phyloP scores from a whole-genome alignment of 2,113 vertebrate species.

The Tachysurus vachellii region DNA sequence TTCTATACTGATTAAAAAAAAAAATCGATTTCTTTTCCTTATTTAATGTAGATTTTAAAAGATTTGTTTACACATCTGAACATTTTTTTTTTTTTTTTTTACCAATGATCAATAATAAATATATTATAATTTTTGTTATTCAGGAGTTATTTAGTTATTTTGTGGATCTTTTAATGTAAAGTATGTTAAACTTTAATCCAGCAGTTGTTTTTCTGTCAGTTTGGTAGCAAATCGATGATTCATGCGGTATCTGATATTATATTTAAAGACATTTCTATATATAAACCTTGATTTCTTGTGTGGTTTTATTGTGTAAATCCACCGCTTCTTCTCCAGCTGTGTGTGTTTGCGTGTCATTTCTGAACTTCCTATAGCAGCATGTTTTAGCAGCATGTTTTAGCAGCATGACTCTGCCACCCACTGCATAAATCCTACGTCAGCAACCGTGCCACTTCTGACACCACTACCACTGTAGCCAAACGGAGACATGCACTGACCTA shows the following conservation, averaged over 20 bases:
- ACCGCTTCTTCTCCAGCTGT: not conserved
- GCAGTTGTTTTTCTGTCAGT: too few species aligned
- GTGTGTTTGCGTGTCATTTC: not conserved
- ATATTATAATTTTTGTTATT: not conserved
- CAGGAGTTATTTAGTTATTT: not conserved
- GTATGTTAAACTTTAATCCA: too few species aligned
- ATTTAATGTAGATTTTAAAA: too few species aligned
- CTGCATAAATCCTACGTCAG: not conserved
- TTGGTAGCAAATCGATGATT: too few species aligned
- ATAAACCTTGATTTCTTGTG: not conserved
- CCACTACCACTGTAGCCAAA: not conserved
- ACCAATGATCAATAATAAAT: not conserved
- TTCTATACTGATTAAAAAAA: too few species aligned
- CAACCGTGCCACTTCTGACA: slow-evolving; percentile 9
- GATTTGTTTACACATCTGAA: not conserved
- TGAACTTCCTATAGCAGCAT: not conserved
- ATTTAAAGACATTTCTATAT: too few species aligned
- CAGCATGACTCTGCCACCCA: slow-evolving; percentile 8
- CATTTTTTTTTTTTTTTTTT: too few species aligned
- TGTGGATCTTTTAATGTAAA: too few species aligned
- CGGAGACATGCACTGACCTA: slow-evolving; percentile 20
- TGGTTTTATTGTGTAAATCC: not conserved
- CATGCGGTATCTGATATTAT: too few species aligned
- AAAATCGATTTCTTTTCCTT: too few species aligned
- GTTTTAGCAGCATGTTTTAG: not conserved